Base-by-base conservation (phyloP, 2,797 vertebrate species). In the Pipistrellus pygmaeus region DNA sequence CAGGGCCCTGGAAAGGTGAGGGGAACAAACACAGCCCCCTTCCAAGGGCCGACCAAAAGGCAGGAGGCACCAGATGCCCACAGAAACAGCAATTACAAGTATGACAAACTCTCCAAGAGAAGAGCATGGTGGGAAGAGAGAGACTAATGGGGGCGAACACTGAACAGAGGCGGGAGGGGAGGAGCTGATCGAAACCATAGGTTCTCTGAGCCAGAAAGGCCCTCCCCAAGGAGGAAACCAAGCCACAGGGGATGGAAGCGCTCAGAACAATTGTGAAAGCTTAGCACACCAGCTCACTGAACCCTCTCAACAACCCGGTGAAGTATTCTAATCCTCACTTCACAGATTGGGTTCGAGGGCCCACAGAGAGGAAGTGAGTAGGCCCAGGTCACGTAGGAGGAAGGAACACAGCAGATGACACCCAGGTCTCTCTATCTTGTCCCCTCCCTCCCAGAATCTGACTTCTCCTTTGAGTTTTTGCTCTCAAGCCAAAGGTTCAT, bases 321-420 rank as follows among this genome's bases (percentile, higher is more conserved):
- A 30, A 69, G 35, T 27, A 55, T 8, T 46, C 57, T 25, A 53
- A 64, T 13, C 87, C 32, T 21, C 38, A 25, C 32, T n/a, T 55
- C 71, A 62, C 55, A 80, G 91, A 46, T 2, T 0, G 9, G 46
- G 66, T n/a, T 30, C 41, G 0, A 4, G 21, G 38, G 66, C 71
- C 83, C 75, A 0, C n/a, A 68, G 53, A 66, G 71, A 93, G 95
- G 97, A 96, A 92, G 86, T 83, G 83, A 38, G 72, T 46, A 66
- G 48, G 84, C 66, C 62, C n/a, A 18, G 69, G 78, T 85, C 95
- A 94, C 69, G 0, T 82, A 95, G 75, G 27, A 48, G 88, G 90
- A 94, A 93, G 90, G 62, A 85, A 38, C 73, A 41, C 44, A 12
- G 18, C 12, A 23, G 32, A 41, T 7, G 78, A 55, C 78, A 41